These are phyloP conservation scores for Petromus typicus DNA, from an alignment of 2,113 vertebrate species.

Conservation along the genomic window DNA sequence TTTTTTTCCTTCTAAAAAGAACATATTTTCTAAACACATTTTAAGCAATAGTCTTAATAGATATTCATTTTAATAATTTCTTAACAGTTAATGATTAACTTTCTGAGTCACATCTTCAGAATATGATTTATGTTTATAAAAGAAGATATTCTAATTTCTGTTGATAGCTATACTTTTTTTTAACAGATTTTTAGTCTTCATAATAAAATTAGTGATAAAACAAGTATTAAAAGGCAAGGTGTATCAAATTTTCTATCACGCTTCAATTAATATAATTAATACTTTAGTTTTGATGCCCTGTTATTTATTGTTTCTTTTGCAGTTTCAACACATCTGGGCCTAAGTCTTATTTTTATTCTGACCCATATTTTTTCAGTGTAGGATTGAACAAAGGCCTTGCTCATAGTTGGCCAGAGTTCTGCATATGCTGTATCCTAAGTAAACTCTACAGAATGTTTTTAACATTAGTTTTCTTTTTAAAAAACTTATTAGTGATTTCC, in stretches of 20 bases:
- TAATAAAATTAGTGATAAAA: not conserved
- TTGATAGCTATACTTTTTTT: not conserved
- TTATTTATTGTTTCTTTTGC: not conserved
- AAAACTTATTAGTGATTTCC: conserved; percentile 17
- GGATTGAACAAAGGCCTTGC: not conserved
- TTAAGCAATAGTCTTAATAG: conserved; percentile 24
- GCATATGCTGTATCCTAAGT: not conserved
- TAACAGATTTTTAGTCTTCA: not conserved
- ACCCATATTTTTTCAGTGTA: not conserved
- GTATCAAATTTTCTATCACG: not conserved
- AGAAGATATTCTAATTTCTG: not conserved
- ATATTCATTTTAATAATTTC: conserved; percentile 23
- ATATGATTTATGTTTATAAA: not conserved
- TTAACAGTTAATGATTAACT: not conserved
- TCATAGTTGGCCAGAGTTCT: not conserved
- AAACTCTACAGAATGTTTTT: conserved; percentile 16
- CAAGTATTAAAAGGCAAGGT: not conserved
- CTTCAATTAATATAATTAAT: conserved; percentile 29
- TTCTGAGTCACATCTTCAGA: not conserved
- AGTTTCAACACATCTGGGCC: not conserved
- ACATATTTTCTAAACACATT: conserved; percentile 21
- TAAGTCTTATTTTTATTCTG: not conserved
- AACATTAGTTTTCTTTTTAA: not conserved
- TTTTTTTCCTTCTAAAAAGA: not conserved
- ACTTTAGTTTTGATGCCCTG: not conserved